Conservation (phyloP, 2,797 vertebrate genomes). For the Chaetophractus vellerosus region DNA sequence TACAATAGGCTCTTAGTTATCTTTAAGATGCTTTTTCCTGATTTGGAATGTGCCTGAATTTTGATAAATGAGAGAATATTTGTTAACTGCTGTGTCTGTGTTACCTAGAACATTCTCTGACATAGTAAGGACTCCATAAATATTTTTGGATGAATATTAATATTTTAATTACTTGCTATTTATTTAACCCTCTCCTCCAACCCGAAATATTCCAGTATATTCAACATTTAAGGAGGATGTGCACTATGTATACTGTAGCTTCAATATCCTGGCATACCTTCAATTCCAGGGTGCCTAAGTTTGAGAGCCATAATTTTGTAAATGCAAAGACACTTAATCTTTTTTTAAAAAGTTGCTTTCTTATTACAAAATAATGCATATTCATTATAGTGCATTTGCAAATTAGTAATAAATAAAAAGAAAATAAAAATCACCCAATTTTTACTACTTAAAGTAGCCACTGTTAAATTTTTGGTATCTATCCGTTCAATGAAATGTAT, state of each 20-base stretch:
- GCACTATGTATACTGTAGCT: not conserved
- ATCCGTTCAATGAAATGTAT: not conserved
- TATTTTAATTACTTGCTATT: not conserved
- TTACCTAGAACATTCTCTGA: not conserved
- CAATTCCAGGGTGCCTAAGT: not conserved
- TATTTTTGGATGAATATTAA: conserved; percentile 50
- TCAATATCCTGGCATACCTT: not conserved
- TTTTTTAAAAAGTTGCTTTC: conserved; percentile 47
- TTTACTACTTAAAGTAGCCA: not conserved
- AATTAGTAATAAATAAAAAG: conserved; percentile 9
- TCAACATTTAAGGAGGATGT: not conserved
- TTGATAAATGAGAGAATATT: not conserved
- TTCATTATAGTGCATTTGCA: conserved; percentile 2
- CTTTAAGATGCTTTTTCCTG: not conserved
- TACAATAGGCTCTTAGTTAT: not conserved
- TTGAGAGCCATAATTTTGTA: not conserved
- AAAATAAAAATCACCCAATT: conserved; percentile 18
- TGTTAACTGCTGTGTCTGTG: not conserved
- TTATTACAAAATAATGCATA: not conserved
- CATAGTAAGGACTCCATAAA: not conserved
- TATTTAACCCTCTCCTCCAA: not conserved
- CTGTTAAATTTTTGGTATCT: conserved; percentile 2
- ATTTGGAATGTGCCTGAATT: conserved; percentile 22
- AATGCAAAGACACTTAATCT: not conserved
- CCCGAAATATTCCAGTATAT: not conserved